Evolutionary conservation across 2,113 vertebrate genomes (phyloP).

Genomic region (Pyrgilauda ruficollis): DNA sequence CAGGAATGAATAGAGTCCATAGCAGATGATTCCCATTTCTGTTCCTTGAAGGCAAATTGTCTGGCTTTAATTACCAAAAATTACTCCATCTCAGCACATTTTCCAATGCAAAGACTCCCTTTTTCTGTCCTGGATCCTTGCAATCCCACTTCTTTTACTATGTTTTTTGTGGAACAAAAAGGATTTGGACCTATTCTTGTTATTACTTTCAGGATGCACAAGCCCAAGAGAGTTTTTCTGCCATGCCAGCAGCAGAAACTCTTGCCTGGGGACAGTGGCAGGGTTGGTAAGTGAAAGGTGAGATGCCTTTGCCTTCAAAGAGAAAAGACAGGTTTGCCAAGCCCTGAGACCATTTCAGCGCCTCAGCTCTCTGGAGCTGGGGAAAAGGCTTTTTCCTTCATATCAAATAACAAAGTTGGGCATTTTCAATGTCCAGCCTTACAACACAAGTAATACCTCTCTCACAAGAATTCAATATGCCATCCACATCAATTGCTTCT

Average conservation of each 20-base stretch:
- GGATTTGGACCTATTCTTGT: not conserved
- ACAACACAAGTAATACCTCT: not conserved
- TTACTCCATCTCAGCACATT: not conserved
- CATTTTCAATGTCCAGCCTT: not conserved
- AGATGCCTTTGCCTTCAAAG: not conserved
- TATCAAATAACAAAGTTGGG: fast-evolving
- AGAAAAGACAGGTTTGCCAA: not conserved
- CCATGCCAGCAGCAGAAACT: not conserved
- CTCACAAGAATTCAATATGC: not conserved
- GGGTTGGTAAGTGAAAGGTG: not conserved
- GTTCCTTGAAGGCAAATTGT: not conserved
- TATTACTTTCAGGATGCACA: not conserved
- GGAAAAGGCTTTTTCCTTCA: not conserved
- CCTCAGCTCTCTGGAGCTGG: not conserved
- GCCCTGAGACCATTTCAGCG: not conserved
- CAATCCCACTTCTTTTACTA: not conserved
- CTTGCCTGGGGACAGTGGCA: not conserved
- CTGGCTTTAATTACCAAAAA: not conserved
- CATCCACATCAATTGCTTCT: not conserved
- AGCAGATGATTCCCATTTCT: not conserved
- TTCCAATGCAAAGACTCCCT: not conserved
- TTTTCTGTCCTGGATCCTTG: not conserved
- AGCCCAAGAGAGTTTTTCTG: not conserved
- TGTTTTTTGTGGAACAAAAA: not conserved
- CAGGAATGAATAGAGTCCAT: not conserved